These are phyloP conservation scores for Mystacornis crossleyi DNA, from an alignment of 2,113 vertebrate species.

Conservation along the genomic window DNA sequence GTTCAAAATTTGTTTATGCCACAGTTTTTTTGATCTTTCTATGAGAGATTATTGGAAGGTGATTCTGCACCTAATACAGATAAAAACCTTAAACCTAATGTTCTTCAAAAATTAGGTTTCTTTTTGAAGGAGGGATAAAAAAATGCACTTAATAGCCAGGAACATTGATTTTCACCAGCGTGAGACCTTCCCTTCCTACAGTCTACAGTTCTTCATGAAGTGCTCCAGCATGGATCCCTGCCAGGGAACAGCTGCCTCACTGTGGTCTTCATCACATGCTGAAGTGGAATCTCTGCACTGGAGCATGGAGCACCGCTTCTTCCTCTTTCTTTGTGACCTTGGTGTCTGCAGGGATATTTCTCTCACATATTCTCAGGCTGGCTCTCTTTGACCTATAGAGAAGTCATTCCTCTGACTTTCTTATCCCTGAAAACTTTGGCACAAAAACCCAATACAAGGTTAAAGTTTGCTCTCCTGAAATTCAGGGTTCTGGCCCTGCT, in stretches of 20 bases:
- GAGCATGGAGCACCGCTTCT: rapidly evolving
- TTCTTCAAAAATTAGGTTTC: background rate
- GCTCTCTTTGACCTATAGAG: background rate
- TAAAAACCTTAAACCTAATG: background rate
- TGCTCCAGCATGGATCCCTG: background rate
- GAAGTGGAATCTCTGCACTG: background rate
- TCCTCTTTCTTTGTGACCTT: background rate
- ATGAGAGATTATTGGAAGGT: background rate
- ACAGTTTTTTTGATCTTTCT: background rate
- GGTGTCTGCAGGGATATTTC: background rate
- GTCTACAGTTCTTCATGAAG: background rate
- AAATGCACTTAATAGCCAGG: rapidly evolving
- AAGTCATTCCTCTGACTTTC: background rate
- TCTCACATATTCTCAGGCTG: background rate
- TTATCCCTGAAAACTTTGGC: background rate
- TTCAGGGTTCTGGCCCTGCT: background rate
- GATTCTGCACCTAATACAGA: background rate
- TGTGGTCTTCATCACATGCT: background rate
- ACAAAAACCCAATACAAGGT: background rate
- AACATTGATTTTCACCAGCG: background rate
- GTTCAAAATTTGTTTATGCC: background rate
- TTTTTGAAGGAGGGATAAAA: background rate
- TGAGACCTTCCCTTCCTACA: background rate
- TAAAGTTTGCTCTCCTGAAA: background rate
- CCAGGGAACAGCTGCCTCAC: background rate